A percentile compares a stretch with the other conserved stretches of the same genome.
These are phyloP conservation scores for Adoxophyes honmai DNA, from an alignment of 1,140 invertebrate species.

Conservation along the genomic window DNA sequence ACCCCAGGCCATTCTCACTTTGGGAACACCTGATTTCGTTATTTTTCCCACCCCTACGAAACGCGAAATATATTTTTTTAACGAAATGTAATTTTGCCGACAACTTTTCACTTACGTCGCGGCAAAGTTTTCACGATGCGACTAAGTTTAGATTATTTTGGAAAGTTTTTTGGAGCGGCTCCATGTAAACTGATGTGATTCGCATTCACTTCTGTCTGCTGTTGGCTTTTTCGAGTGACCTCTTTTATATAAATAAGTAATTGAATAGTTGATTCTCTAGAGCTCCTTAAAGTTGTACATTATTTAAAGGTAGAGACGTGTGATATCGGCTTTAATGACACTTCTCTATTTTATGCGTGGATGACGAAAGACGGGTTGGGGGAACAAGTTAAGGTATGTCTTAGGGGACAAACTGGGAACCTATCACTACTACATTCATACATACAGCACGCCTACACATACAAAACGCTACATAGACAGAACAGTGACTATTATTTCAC, in stretches of 20 bases:
- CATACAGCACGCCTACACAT: too few relatives aligned
- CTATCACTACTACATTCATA: too few relatives aligned
- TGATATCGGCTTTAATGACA: too few relatives aligned
- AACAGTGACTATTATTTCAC: too few relatives aligned
- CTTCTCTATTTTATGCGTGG: too few relatives aligned
- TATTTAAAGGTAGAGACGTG: too few relatives aligned
- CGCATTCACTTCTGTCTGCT: not conserved
- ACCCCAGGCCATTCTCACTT: slow-evolving; percentile 19
- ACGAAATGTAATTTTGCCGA: slow-evolving; percentile 46
- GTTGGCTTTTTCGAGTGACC: not conserved
- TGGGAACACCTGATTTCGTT: slow-evolving; percentile 34
- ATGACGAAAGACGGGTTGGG: too few relatives aligned
- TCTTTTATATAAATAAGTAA: not conserved
- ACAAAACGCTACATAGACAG: too few relatives aligned
- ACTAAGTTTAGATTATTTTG: slow-evolving; percentile 53
- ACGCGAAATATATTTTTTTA: slow-evolving; percentile 37
- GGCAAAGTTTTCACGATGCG: slow-evolving; percentile 30
- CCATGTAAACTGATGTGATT: slow-evolving; percentile 35
- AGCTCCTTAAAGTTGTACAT: too few relatives aligned
- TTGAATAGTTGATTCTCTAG: too few relatives aligned
- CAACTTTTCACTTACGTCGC: slow-evolving; percentile 59
- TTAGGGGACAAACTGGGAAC: too few relatives aligned
- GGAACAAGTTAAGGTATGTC: too few relatives aligned
- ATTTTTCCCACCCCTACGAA: slow-evolving; percentile 47
- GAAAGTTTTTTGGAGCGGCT: slow-evolving; percentile 47